Evolutionary conservation across 2,113 vertebrate species (phyloP), one percentile per base, ranked within the genome.

Genomic region (Pygoscelis antarcticus): DNA sequence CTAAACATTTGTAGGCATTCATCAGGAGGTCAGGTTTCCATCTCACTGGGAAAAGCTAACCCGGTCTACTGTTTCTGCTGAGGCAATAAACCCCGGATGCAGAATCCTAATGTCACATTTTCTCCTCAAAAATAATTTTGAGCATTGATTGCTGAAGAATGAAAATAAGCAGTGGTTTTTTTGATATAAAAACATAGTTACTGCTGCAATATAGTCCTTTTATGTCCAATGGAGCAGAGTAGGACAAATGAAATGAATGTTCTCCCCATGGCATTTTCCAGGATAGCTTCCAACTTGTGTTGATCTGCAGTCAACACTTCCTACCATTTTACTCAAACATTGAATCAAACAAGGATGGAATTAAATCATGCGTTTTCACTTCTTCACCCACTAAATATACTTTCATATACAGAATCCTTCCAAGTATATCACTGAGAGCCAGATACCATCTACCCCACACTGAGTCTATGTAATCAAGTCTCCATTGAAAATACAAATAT

Each of bases 391-490:
- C 95, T 68, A 78, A 87, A 64, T 80, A 78, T 52, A 60, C 69
- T 89, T 90, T 68, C 72, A 55, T 58, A 89, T 84, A 75, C 64
- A 94, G 92, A 90, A 88, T 94, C 65, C 52, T 96, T 96, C 95
- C 96, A 95, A 97, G 92, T 89, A 65, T 89, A 95, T 84, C 80
- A 87, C 57, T 82, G 74, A 72, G 61, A 97, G 95, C 92, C 97
- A 97, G 96, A 93, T 94, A 89, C 58, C 94, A 94, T 94, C 83
- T 95, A 96, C 95, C 89, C 69, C 91, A 95, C 83, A 93, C 77
- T 87, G 91, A 95, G 92, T 52, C 86, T 92, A 14, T 89, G 77
- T 70, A 96, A 97, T 95, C 76, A 94, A 92, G 57, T 58, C 34
- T 92, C 54, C 83, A 96, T 72, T 96, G 94, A 94, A 96, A 92